Evolutionary conservation across 2,888 invertebrate genomes (phyloP).

Genomic region (Neoascia interrupta): DNA sequence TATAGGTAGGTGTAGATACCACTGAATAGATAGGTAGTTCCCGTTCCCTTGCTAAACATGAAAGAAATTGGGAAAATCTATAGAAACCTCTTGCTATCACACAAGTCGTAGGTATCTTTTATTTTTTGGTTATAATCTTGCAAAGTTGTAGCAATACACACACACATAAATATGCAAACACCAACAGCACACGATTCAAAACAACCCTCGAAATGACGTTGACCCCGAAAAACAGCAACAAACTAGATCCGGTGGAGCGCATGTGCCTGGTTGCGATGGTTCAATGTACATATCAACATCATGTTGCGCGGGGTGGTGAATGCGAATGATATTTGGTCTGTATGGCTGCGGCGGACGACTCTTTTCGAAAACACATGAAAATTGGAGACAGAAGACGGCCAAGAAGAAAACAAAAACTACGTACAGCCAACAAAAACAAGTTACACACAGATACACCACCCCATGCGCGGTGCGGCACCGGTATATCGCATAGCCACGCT

Average conservation of each 20-base stretch:
- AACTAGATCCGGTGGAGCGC: conserved; percentile 67
- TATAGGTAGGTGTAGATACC: no score
- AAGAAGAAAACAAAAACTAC: conserved; percentile 4
- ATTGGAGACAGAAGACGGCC: not conserved
- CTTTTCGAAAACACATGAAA: conserved; percentile 9
- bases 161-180: conserved; percentile 7
- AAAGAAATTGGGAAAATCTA: no score
- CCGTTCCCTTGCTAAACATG: no score
- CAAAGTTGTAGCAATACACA: conserved; percentile 19
- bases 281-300: conserved; percentile 58
- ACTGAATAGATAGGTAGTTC: no score
- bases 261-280: conserved; percentile 65
- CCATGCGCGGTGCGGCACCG: conserved; percentile 34
- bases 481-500: conserved; percentile 2
- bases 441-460: conserved; percentile 27
- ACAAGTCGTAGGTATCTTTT: no score
- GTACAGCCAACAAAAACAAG: conserved; percentile 21
- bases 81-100: no score
- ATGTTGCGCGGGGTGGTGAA: conserved; percentile 19
- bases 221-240: conserved; percentile 75
- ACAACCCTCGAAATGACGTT: conserved; percentile 78
- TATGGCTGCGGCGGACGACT: conserved; percentile 10
- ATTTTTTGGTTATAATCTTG: no score
- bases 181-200: conserved; percentile 56
- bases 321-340: no score